Conservation (phyloP, 2,888 invertebrate genomes). For the Cryptocephalus moraei region DNA sequence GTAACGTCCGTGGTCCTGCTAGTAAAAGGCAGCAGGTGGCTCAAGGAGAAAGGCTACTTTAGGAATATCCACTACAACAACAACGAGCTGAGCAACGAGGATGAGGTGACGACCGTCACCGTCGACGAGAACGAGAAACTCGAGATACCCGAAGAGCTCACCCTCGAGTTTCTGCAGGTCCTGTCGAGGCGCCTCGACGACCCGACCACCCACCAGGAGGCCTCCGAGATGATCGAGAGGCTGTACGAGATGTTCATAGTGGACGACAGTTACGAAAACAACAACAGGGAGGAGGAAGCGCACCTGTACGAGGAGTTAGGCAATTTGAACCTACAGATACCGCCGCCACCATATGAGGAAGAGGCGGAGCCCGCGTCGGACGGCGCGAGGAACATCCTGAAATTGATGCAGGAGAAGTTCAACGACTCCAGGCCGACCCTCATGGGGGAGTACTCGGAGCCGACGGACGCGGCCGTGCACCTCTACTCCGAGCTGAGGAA, state of each 20-base stretch:
- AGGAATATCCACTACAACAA: slow-evolving; percentile 43
- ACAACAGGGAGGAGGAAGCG: slow-evolving; percentile 37
- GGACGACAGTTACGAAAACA: slow-evolving; percentile 52
- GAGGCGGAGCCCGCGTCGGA: slow-evolving; percentile 37
- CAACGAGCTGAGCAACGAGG: slow-evolving; percentile 46
- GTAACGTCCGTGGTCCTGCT: slow-evolving; percentile 45
- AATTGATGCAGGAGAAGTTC: slow-evolving; percentile 47
- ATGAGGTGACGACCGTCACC: slow-evolving; percentile 32
- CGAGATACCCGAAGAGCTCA: slow-evolving; percentile 64
- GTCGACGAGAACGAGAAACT: slow-evolving; percentile 31
- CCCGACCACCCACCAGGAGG: slow-evolving; percentile 62
- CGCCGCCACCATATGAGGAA: slow-evolving; percentile 45
- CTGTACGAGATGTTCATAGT: slow-evolving; percentile 64
- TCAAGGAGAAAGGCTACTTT: slow-evolving; percentile 47
- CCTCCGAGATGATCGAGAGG: slow-evolving; percentile 67
- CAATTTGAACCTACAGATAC: slow-evolving; percentile 45
- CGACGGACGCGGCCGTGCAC: slow-evolving; percentile 44
- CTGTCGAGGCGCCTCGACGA: slow-evolving; percentile 59
- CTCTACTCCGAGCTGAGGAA: slow-evolving; percentile 46
- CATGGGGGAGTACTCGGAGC: slow-evolving; percentile 46
- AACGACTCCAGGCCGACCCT: slow-evolving; percentile 29
- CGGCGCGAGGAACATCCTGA: slow-evolving; percentile 48
- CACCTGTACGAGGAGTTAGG: slow-evolving; percentile 43
- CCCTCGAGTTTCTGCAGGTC: slow-evolving; percentile 59
- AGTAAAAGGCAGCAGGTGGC: slow-evolving; percentile 47